Percentiles rank a stretch among this genome's conserved stretches.
phyloP scores from a whole-genome alignment of 2,113 vertebrate species.

The Microcebus murinus region DNA sequence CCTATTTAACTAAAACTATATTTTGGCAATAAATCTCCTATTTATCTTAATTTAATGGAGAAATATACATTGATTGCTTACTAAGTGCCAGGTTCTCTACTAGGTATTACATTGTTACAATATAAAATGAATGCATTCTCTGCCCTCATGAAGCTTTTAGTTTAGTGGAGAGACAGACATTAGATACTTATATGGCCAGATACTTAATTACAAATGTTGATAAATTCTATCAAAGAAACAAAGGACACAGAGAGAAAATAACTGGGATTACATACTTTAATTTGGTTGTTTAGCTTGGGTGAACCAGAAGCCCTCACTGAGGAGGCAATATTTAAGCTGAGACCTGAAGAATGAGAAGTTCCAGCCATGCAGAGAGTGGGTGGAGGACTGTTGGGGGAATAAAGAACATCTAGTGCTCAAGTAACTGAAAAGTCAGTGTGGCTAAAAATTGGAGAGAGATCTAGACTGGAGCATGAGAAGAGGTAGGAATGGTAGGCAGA shows the following conservation, averaged over 20 bases:
- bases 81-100: neutral
- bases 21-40: slow-evolving; percentile 10
- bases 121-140: neutral
- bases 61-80: neutral
- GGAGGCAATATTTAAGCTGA: neutral
- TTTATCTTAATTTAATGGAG: neutral
- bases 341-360: neutral
- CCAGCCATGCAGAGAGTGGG: neutral
- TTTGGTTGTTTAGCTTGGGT: neutral
- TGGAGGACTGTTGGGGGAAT: neutral
- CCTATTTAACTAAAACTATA: neutral
- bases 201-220: neutral
- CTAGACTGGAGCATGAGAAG: neutral
- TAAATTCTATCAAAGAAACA: slow-evolving; percentile 18
- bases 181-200: neutral
- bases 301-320: neutral
- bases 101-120: neutral
- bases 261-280: neutral
- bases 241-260: neutral
- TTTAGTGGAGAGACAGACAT: neutral
- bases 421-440: neutral
- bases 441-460: neutral
- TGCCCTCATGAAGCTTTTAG: neutral
- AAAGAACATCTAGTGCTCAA: neutral
- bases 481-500: neutral